Percentiles rank a stretch among this genome's conserved stretches.
Conservation (phyloP, 64 coral and sea anemone genomes). For the Pachyseris speciosa region DNA sequence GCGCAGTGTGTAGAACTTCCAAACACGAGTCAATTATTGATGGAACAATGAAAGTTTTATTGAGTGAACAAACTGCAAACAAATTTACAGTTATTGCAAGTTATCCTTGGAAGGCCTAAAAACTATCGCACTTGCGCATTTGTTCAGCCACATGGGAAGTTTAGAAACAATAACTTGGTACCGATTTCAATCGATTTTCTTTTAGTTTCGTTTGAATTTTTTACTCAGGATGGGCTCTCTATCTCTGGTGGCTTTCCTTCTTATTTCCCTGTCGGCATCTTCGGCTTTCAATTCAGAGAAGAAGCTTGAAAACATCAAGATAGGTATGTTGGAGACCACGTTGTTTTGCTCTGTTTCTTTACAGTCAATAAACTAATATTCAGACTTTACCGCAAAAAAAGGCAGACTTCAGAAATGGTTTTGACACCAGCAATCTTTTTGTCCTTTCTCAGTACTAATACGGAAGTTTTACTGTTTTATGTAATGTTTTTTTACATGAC, state of each 20-base stretch:
- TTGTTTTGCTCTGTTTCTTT: too few relatives aligned
- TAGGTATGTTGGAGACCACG: slow-evolving; percentile 12
- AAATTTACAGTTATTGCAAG: neutral
- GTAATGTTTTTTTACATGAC: neutral
- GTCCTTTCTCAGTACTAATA: too few relatives aligned
- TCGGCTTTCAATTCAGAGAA: neutral
- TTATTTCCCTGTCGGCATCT: neutral
- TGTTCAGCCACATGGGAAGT: neutral
- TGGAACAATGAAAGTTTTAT: slow-evolving; percentile 34
- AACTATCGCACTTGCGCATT: neutral
- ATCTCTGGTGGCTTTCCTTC: neutral
- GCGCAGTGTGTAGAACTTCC: neutral
- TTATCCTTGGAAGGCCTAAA: neutral
- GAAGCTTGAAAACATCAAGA: slow-evolving; percentile 14
- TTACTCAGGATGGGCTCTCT: neutral
- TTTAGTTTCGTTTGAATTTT: neutral
- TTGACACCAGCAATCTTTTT: neutral
- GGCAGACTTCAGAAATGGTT: too few relatives aligned
- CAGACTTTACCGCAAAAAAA: too few relatives aligned
- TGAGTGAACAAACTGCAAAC: neutral
- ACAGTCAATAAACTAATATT: too few relatives aligned
- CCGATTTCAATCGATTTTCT: neutral
- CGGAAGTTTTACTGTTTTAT: too few relatives aligned
- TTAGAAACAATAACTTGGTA: neutral
- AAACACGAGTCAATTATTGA: slow-evolving; percentile 31